Evolutionary conservation across 2,888 invertebrate genomes (phyloP).

Genomic region (Cerastoderma edule): DNA sequence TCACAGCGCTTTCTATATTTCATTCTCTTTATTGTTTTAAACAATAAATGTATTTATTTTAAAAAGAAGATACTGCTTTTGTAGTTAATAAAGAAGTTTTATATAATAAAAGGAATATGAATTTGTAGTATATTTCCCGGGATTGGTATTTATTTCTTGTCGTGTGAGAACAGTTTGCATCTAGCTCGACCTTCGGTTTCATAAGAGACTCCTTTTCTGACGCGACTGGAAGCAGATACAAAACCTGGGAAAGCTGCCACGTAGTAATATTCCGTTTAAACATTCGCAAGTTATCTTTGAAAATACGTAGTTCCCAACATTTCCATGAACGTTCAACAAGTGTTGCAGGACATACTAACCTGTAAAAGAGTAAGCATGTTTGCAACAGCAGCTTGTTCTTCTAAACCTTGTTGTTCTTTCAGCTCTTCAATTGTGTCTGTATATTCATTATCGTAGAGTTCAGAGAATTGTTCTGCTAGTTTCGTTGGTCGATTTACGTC

Average conservation of each 20-base stretch:
- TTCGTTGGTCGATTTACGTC: constrained; percentile 38
- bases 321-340: neutral
- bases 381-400: neutral
- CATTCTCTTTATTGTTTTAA: no score
- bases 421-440: constrained; percentile 27
- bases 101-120: no score
- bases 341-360: neutral
- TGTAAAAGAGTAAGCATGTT: neutral
- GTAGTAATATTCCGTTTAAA: neutral
- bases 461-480: constrained; percentile 36
- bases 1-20: no score
- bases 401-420: neutral
- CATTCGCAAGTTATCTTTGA: neutral
- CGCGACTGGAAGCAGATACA: neutral
- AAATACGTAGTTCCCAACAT: neutral
- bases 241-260: neutral
- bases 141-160: no score
- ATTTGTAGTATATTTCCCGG: no score
- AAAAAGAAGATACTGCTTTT: no score
- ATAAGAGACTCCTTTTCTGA: neutral
- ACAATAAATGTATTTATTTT: no score
- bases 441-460: constrained; percentile 14
- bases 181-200: neutral
- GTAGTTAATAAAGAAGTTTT: no score
- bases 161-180: no score